phyloP scores from a whole-genome alignment of 2,113 vertebrate species.

The Nothocercus julius region DNA sequence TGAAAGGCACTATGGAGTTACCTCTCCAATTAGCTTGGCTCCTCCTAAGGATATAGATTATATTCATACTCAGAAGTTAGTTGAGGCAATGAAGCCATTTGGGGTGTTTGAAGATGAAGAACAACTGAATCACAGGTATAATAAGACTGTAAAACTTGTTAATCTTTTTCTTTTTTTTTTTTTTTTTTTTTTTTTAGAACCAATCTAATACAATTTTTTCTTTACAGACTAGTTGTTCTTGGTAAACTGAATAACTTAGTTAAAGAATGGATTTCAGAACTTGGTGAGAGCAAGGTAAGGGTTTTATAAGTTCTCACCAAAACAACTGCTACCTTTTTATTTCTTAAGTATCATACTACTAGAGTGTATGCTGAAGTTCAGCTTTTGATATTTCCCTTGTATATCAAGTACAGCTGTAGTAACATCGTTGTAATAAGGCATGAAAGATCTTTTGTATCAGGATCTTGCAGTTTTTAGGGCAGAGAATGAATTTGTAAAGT shows the following conservation, averaged over 20 bases:
- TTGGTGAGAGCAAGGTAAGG: slow-evolving; percentile 92
- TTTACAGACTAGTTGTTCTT: slow-evolving; percentile 89
- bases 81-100: slow-evolving; percentile 94
- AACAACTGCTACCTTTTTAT: neutral
- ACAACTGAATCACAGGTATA: slow-evolving; percentile 92
- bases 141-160: neutral
- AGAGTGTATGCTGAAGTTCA: neutral
- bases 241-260: slow-evolving; percentile 93
- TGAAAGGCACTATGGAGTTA: slow-evolving; percentile 92
- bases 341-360: neutral
- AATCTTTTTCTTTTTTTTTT: neutral
- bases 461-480: neutral
- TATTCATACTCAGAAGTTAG: slow-evolving; percentile 89
- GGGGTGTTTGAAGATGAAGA: slow-evolving; percentile 96
- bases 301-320: neutral
- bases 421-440: neutral
- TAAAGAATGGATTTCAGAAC: slow-evolving; percentile 94
- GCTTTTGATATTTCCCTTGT: neutral
- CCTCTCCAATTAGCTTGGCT: slow-evolving; percentile 93
- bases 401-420: neutral
- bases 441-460: neutral
- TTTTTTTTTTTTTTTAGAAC: neutral
- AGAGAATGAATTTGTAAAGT: neutral
- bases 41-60: slow-evolving; percentile 88
- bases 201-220: neutral